phyloP scores from a whole-genome alignment of 2,888 invertebrate genomes.

The Drosophila colorata region DNA sequence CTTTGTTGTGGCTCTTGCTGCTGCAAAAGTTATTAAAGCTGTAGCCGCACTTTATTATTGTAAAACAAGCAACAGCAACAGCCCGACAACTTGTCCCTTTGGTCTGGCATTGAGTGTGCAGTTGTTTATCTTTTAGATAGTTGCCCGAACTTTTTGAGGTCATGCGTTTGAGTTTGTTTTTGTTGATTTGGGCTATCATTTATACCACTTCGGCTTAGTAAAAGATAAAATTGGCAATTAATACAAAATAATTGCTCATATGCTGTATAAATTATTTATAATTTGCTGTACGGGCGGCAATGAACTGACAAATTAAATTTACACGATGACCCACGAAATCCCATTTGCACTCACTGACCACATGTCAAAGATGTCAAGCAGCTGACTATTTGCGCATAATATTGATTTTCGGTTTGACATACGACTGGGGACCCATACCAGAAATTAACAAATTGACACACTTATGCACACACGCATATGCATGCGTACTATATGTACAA shows the following conservation, averaged over 20 bases:
- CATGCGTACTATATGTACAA: constrained; percentile 1
- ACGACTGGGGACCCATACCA: constrained; percentile 33
- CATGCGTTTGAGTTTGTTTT: constrained; percentile 21
- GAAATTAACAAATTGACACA: constrained; percentile 48
- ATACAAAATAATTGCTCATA: constrained; percentile 1
- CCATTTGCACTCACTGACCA: constrained; percentile 34
- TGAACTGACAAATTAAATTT: constrained; percentile 52
- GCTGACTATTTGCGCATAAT: constrained; percentile 63
- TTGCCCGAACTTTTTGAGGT: constrained; percentile 49
- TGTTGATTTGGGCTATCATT: constrained; percentile 22
- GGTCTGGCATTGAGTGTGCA: constrained; percentile 29
- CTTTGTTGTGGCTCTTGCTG: constrained; percentile 52
- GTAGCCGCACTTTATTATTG: constrained; percentile 76
- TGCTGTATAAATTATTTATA: constrained; percentile 49
- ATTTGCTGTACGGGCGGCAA: constrained; percentile 31
- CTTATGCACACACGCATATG: constrained; percentile 9
- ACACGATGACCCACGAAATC: constrained; percentile 25
- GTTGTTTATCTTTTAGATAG: constrained; percentile 73
- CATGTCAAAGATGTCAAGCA: constrained; percentile 73
- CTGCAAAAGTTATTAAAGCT: constrained; percentile 73
- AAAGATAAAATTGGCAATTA: constrained; percentile 17
- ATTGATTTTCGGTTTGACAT: constrained; percentile 72
- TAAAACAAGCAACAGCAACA: constrained; percentile 59
- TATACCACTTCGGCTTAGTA: constrained; percentile 2
- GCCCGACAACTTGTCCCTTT: constrained; percentile 50